Conservation (phyloP, 2,113 vertebrate species). For the Macaca nemestrina region DNA sequence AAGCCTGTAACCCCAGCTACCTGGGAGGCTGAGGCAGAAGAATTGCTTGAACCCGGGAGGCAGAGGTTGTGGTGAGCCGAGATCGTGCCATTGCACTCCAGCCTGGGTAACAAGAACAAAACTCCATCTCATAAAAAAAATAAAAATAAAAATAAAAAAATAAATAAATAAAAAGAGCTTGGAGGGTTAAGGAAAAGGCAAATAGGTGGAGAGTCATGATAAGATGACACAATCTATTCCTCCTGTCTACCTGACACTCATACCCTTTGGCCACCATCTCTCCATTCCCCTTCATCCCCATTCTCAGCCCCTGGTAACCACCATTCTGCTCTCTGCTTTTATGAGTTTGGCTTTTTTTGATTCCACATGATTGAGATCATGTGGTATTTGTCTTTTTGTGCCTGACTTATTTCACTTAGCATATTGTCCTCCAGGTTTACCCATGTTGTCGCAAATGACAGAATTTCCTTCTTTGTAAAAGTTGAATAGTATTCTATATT, state of each 20-base stretch:
- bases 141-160: no score
- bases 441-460: neutral
- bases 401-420: neutral
- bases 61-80: no score
- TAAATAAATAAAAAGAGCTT: neutral
- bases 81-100: no score
- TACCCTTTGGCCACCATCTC: neutral
- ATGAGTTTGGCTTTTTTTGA: neutral
- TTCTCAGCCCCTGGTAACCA: no score
- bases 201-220: neutral
- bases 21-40: no score
- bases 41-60: no score
- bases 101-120: no score
- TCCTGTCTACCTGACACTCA: neutral
- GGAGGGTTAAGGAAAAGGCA: neutral
- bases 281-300: neutral
- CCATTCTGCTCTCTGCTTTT: neutral
- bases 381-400: neutral
- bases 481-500: neutral
- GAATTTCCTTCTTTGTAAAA: neutral
- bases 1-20: no score
- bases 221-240: neutral
- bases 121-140: no score
- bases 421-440: neutral
- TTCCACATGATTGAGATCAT: neutral